Base-by-base conservation (phyloP, 53 echinoderm and acorn worm species). In the Patiria pectinifera region DNA sequence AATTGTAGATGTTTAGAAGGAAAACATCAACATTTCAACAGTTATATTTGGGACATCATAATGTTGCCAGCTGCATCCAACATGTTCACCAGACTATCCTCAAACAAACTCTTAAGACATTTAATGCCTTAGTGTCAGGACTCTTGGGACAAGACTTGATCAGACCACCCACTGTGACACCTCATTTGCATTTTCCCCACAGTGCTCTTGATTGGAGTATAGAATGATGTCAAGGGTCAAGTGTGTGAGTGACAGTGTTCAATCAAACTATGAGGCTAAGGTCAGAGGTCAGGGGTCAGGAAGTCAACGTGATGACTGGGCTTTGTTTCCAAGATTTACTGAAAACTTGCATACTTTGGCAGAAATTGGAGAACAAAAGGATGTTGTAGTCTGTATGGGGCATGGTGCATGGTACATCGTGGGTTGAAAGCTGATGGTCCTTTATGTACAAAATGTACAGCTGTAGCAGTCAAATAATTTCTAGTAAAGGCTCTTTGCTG, bases 131-230 rank as follows among this genome's bases (percentile, higher is more conserved):
- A 25, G 15, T 58, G 84, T 45, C 80, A 43, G 45, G 44, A n/a
- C 62, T 58, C 62, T 62, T 19, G 86, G 62, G 76, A 77, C 89
- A 53, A 89, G 69, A 66, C 66, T 45, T 62, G 89, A 62, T 66
- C 21, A 69, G 89, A 80, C 89, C 89, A 89, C 89, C 89, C 89
- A 89, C 89, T 66, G 13, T 81, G 89, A 62, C 22, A 80, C 69
- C 78, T 45, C 78, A 87, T 87, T 87, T 80, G 63, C 69, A 81
- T 80, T 43, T 80, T 80, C 46, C 89, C 89, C 80, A 80, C 60
- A 89, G 63, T 89, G 89, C 80, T 66, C 45, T 85, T 62, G 10
- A 15, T 74, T 74, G 74, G 74, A 10, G 74, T 43, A 61, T 63
- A 59, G 35, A 89, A 80, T 80, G 81, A 66, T 62, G 89, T 89